Evolutionary conservation across 2,113 vertebrate species (phyloP).

Genomic region (Eira barbara): DNA sequence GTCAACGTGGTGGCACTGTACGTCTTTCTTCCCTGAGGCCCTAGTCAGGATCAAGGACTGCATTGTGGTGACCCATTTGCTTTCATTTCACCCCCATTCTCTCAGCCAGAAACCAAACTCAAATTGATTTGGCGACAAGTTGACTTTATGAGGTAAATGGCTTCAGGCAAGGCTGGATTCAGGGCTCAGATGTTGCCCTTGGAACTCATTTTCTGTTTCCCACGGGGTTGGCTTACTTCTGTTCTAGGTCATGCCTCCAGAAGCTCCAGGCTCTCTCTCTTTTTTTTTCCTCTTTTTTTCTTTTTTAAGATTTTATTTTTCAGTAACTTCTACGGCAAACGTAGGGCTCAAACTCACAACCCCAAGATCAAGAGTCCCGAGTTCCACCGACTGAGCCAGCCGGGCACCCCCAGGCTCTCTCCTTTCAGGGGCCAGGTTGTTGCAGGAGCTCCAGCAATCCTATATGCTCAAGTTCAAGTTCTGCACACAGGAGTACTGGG

Average conservation of each 20-base stretch:
- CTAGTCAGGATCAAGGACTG: background rate
- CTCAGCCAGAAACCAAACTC: background rate
- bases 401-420: background rate
- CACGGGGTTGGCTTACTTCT: background rate
- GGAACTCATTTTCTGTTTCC: background rate
- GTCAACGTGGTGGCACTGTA: background rate
- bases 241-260: background rate
- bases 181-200: background rate
- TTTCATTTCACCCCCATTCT: background rate
- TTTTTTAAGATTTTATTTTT: background rate
- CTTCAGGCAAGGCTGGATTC: background rate
- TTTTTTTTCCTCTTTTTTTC: background rate
- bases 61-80: background rate
- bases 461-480: background rate
- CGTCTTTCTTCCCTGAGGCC: too few species aligned
- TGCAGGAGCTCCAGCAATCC: background rate
- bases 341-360: background rate
- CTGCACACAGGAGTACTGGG: background rate
- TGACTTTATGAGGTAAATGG: background rate
- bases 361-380: background rate
- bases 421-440: background rate
- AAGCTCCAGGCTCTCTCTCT: background rate
- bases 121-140: background rate
- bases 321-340: background rate
- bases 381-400: background rate